Percentiles rank a stretch among this genome's conserved stretches.
These are phyloP conservation scores for Rhombomys opimus DNA, from an alignment of 2,113 vertebrate species.

Conservation along the genomic window DNA sequence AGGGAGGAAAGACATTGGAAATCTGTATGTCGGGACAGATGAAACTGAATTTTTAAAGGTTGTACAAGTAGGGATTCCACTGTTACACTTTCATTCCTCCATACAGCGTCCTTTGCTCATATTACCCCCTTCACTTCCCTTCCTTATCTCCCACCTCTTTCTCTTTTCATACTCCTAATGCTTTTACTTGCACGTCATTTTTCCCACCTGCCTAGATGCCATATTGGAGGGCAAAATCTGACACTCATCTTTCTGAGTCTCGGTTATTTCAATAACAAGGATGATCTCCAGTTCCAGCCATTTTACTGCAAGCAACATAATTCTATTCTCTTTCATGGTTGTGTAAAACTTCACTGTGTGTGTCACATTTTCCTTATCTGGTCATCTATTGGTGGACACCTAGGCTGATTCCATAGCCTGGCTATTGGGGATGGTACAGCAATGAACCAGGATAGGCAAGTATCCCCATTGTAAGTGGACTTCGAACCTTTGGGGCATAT, in stretches of 20 bases:
- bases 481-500: neutral
- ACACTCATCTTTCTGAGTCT: neutral
- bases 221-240: neutral
- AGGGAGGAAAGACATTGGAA: neutral
- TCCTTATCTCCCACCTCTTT: neutral
- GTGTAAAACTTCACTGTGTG: neutral
- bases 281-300: neutral
- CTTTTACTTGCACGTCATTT: neutral
- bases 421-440: neutral
- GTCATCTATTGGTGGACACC: neutral
- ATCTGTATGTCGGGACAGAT: neutral
- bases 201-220: neutral
- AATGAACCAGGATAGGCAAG: no score
- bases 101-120: neutral
- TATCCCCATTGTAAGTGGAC: no score
- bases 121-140: no score
- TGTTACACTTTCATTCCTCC: neutral
- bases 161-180: neutral
- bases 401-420: neutral
- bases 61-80: neutral
- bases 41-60: neutral
- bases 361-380: neutral
- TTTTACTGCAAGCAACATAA: neutral
- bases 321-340: neutral
- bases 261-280: neutral